These are phyloP conservation scores for Limnodromus scolopaceus DNA, from an alignment of 2,797 vertebrate species.

Conservation along the genomic window DNA sequence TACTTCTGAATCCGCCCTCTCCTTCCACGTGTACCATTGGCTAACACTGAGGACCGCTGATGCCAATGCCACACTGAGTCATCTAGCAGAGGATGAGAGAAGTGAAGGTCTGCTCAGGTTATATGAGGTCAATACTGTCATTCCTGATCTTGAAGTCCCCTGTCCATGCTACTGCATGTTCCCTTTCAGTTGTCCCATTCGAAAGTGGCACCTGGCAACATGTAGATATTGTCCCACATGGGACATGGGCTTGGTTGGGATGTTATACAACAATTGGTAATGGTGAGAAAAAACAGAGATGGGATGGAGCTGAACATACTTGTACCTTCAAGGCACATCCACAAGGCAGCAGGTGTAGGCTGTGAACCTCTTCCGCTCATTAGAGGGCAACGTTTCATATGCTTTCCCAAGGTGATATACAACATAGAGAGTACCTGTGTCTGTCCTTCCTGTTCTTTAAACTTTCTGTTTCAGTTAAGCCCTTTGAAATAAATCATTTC, in stretches of 20 bases:
- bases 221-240: background rate
- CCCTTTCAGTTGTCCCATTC: background rate
- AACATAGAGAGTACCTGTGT: background rate
- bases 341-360: background rate
- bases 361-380: background rate
- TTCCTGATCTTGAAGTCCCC: background rate
- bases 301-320: background rate
- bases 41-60: background rate
- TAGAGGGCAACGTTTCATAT: background rate
- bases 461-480: background rate
- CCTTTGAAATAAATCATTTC: background rate
- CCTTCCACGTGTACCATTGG: background rate
- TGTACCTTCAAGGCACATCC: rapidly evolving
- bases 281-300: background rate
- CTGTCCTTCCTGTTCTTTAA: background rate
- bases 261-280: background rate
- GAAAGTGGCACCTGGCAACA: background rate
- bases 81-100: background rate
- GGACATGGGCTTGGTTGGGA: background rate
- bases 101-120: constrained; percentile 5
- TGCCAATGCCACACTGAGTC: constrained; percentile 35
- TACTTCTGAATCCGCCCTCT: constrained; percentile 56
- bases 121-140: background rate
- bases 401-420: background rate
- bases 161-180: background rate